Evolutionary conservation across 2,113 vertebrate genomes (phyloP), one percentile per base, ranked within the genome.

Genomic region (Bos indicus): DNA sequence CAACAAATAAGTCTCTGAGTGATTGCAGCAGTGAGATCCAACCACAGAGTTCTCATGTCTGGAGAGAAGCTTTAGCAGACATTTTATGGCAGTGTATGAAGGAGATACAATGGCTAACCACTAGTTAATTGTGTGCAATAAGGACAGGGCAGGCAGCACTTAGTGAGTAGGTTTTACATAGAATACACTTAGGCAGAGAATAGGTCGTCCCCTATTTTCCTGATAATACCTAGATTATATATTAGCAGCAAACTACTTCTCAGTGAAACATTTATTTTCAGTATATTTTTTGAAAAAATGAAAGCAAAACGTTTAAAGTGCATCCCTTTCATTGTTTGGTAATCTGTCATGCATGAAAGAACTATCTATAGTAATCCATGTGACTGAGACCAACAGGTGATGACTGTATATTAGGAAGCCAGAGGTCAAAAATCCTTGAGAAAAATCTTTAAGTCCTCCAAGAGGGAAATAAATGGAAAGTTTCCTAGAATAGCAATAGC

Each of bases 401-500:
- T 57, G 15, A 36, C 36, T 95, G 2, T 21, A 86, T 16, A 62
- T 74, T 74, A 57, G 51, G 56, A 87, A 36, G 26, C 9, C 26
- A 85, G 21, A 83, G 26, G 5, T 84, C 7, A 85, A 85, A 85
- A 74, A 88, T 82, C 26, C 6, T 90, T 90, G 60, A 87, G n/a
- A 16, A 91, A 94, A 74, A 81, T 74, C 33, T 52, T 97, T 74
- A 89, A 74, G 88, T 97, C 46, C 54, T 94, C 60, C 30, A 89
- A 33, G 26, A 95, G 54, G 78, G 9, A 87, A 97, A 77, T 43
- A 82, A 92, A 78, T 94, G 51, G 71, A 91, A 57, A n/a, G 33
- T 90, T 80, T 85, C 25, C 74, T 64, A 43, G n/a, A 86, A 81
- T 36, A 83, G 88, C 17, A 91, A 48, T 16, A 40, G 56, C 19